phyloP scores from a whole-genome alignment of 2,797 vertebrate genomes.

The Natrix natrix region DNA sequence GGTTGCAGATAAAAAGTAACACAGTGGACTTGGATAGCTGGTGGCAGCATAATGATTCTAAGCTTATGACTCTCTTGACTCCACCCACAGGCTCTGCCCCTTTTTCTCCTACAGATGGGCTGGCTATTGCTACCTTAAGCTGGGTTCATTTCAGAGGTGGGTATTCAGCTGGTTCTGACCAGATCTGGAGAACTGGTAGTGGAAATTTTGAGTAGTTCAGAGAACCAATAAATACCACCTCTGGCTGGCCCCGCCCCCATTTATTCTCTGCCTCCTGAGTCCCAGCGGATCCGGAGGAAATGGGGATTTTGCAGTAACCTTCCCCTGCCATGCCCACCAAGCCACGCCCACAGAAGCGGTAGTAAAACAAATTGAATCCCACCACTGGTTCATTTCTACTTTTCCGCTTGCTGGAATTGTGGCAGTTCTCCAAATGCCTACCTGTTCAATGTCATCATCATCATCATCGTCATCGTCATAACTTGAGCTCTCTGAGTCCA shows the following conservation, averaged over 20 bases:
- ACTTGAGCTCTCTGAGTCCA: constrained; percentile 28
- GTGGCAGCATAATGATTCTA: background rate
- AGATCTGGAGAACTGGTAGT: too few relatives aligned
- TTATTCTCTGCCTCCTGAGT: too few relatives aligned
- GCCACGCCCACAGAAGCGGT: too few relatives aligned
- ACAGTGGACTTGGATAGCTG: background rate
- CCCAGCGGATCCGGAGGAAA: too few relatives aligned
- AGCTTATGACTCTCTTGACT: background rate
- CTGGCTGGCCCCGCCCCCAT: too few relatives aligned
- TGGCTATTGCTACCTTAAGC: background rate
- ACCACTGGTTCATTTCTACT: background rate
- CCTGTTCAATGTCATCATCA: constrained; percentile 80
- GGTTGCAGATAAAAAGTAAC: background rate
- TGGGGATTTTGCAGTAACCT: too few relatives aligned
- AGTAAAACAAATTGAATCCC: too few relatives aligned
- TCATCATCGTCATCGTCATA: constrained; percentile 56
- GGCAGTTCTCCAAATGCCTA: constrained; percentile 14
- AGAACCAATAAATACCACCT: too few relatives aligned
- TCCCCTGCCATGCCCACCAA: too few relatives aligned
- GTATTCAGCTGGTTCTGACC: too few relatives aligned
- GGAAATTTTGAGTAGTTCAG: too few relatives aligned
- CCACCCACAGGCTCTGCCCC: background rate
- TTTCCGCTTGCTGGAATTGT: background rate
- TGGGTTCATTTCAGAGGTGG: background rate
- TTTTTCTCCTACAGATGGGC: background rate